phyloP scores from a whole-genome alignment of 1,140 invertebrate species.

The Calycopis cecrops region DNA sequence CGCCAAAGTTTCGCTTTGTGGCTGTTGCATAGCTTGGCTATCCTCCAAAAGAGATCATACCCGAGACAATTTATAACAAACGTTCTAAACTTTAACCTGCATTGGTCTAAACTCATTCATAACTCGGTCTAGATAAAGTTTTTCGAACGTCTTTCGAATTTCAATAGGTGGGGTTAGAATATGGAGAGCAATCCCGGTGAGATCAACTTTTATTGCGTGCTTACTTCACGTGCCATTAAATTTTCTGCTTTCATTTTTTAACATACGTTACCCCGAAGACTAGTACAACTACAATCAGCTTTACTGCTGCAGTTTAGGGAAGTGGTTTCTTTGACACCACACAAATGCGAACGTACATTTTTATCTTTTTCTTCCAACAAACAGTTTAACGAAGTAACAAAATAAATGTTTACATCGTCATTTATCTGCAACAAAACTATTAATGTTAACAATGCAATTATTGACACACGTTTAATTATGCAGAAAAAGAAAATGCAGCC shows the following conservation, averaged over 20 bases:
- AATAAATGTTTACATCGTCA: too few relatives aligned
- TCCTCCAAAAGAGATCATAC: slow-evolving; percentile 29
- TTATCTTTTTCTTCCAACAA: too few relatives aligned
- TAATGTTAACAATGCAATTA: too few relatives aligned
- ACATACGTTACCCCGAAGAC: slow-evolving; percentile 66
- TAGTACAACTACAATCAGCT: slow-evolving; percentile 38
- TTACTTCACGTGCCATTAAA: slow-evolving; percentile 72
- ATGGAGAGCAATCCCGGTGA: slow-evolving; percentile 44
- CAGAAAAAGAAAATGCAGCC: too few relatives aligned
- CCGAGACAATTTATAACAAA: slow-evolving; percentile 27
- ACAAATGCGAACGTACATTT: neutral
- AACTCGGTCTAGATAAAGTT: slow-evolving; percentile 14
- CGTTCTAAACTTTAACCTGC: slow-evolving; percentile 26
- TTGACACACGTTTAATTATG: too few relatives aligned
- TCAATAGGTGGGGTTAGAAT: slow-evolving; percentile 7
- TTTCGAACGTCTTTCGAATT: slow-evolving; percentile 10
- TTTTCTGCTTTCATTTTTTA: slow-evolving; percentile 74
- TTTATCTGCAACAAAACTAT: too few relatives aligned
- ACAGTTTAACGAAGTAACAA: too few relatives aligned
- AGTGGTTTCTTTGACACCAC: slow-evolving; percentile 30
- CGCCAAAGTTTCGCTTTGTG: slow-evolving; percentile 18
- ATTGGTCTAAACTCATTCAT: slow-evolving; percentile 19
- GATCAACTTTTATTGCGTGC: slow-evolving; percentile 44
- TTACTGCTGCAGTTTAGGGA: slow-evolving; percentile 63
- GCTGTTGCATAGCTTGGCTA: slow-evolving; percentile 20